These are phyloP conservation scores for Gavia stellata DNA, from an alignment of 2,113 vertebrate genomes.

Conservation along the genomic window DNA sequence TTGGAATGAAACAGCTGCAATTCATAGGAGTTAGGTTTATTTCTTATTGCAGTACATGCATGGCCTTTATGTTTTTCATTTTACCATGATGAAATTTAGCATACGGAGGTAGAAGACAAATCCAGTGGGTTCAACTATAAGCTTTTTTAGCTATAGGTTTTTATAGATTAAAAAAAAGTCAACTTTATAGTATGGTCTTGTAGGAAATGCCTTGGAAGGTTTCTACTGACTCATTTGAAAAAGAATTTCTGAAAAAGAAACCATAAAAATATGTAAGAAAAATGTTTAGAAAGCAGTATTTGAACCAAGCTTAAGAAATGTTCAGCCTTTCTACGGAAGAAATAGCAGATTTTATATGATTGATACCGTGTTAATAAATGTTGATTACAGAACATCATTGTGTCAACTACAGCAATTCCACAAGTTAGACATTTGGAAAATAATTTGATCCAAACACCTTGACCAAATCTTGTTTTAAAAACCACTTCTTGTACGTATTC, in stretches of 20 bases:
- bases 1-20: not conserved
- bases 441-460: not conserved
- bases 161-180: not conserved
- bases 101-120: not conserved
- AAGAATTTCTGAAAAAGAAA: not conserved
- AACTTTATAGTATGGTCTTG: not conserved
- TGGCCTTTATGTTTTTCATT: not conserved
- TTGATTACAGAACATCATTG: not conserved
- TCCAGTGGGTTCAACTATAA: not conserved
- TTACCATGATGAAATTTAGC: not conserved
- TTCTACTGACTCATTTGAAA: not conserved
- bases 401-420: not conserved
- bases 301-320: not conserved
- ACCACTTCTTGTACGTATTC: not conserved
- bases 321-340: not conserved
- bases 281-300: not conserved
- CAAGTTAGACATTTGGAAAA: not conserved
- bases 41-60: not conserved
- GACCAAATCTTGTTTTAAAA: not conserved
- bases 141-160: not conserved
- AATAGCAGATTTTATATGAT: not conserved
- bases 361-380: not conserved
- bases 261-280: not conserved
- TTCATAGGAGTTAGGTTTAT: not conserved
- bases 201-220: fast-evolving